phyloP scores from a whole-genome alignment of 2,113 vertebrate genomes.

The Podilymbus podiceps region DNA sequence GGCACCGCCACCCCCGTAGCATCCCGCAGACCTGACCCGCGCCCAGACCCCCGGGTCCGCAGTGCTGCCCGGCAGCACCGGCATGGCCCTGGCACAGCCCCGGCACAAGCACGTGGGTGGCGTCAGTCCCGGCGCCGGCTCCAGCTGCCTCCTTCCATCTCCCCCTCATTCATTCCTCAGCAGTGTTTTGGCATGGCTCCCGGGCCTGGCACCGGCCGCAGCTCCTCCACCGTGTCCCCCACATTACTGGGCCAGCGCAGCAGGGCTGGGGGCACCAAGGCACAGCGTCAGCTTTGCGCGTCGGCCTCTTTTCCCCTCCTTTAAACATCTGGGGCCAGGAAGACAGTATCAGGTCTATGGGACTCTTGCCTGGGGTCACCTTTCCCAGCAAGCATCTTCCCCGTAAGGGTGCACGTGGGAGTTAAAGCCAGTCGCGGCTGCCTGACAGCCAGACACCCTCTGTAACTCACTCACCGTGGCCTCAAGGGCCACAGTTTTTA shows the following conservation, averaged over 20 bases:
- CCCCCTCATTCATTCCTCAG: constrained; percentile 21
- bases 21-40: neutral
- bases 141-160: constrained; percentile 60
- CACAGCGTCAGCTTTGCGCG: neutral
- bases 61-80: accelerated
- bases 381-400: neutral
- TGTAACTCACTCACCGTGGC: accelerated
- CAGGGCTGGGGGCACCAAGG: neutral
- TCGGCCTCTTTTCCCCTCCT: neutral
- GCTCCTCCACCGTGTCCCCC: neutral
- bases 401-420: accelerated
- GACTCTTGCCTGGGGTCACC: accelerated
- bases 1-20: neutral
- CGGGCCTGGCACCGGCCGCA: neutral
- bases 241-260: neutral
- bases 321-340: neutral
- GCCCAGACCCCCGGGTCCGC: no score
- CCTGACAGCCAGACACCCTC: neutral
- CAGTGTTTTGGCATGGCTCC: neutral
- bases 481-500: neutral
- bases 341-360: neutral
- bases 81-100: no score
- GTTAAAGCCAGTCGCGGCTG: accelerated
- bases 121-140: accelerated
- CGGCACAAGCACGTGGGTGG: neutral